These are phyloP conservation scores for Sebastes itinus DNA, from an alignment of 2,797 vertebrate genomes.

Conservation along the genomic window DNA sequence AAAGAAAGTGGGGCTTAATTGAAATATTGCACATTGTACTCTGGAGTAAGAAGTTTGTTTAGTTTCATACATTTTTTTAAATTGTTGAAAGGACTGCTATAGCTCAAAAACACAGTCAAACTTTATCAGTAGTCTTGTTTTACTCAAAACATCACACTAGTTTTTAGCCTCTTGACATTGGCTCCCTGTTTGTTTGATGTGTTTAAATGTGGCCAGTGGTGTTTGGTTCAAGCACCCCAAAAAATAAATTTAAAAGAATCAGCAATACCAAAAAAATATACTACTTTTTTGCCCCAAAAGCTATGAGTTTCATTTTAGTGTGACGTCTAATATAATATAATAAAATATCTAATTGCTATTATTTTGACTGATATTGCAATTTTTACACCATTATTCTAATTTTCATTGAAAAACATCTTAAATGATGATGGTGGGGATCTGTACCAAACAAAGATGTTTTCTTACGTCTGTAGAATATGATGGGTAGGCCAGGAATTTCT, in stretches of 20 bases:
- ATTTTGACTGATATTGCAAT: no score
- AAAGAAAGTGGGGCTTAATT: neutral
- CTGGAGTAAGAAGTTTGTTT: neutral
- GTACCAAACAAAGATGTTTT: no score
- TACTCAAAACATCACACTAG: neutral
- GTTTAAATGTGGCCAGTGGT: neutral
- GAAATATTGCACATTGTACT: neutral
- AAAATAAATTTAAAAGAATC: neutral
- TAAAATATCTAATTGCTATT: no score
- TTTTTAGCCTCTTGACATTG: neutral
- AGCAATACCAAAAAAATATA: neutral
- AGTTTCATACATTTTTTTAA: neutral
- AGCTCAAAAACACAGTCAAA: neutral
- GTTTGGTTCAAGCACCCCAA: neutral
- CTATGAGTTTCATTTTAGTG: neutral
- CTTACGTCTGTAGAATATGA: no score
- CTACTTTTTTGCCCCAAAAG: neutral
- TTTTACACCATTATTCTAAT: no score
- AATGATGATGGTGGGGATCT: no score
- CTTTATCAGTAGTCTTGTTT: neutral
- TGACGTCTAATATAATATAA: no score
- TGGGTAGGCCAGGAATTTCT: no score
- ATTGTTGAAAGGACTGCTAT: neutral
- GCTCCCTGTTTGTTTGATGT: neutral
- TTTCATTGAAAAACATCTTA: no score